These are phyloP conservation scores for Gisinianus flammeolus DNA, from an alignment of 2,888 invertebrate genomes.

Conservation along the genomic window DNA sequence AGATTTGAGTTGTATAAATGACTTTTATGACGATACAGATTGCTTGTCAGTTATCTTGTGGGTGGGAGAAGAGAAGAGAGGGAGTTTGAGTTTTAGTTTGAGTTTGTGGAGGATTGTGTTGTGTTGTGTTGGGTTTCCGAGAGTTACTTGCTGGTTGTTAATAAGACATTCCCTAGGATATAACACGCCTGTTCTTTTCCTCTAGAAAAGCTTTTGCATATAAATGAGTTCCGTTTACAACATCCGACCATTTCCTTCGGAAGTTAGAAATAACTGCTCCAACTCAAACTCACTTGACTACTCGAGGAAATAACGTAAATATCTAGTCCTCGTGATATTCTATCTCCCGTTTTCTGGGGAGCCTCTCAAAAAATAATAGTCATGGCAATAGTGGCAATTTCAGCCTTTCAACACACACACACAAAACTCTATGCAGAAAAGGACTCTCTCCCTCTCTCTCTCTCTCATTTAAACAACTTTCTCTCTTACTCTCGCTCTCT, in stretches of 20 bases:
- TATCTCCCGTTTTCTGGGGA: background rate
- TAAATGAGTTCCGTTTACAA: slow-evolving; percentile 25
- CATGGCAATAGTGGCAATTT: background rate
- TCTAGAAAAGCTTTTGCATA: background rate
- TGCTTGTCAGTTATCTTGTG: too few relatives aligned
- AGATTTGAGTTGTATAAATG: too few relatives aligned
- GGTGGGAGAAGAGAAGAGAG: too few relatives aligned
- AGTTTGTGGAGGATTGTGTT: too few relatives aligned
- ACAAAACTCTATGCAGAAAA: background rate
- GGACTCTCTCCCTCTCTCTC: too few relatives aligned
- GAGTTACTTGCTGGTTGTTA: background rate
- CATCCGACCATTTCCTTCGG: slow-evolving; percentile 11
- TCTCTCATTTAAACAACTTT: too few relatives aligned
- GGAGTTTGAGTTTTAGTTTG: too few relatives aligned
- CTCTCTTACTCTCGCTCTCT: background rate
- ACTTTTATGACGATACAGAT: too few relatives aligned
- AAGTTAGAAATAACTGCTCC: background rate
- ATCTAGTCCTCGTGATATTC: background rate
- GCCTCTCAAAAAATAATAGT: background rate
- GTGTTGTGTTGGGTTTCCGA: too few relatives aligned
- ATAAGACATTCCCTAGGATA: background rate
- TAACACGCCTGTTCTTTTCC: background rate
- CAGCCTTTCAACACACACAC: background rate
- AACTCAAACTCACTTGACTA: background rate
- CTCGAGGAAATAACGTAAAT: background rate